A percentile compares a stretch with the other conserved stretches of the same genome.
Evolutionary conservation across 2,888 invertebrate genomes (phyloP).

Genomic region (Kryphioiulus occultus): DNA sequence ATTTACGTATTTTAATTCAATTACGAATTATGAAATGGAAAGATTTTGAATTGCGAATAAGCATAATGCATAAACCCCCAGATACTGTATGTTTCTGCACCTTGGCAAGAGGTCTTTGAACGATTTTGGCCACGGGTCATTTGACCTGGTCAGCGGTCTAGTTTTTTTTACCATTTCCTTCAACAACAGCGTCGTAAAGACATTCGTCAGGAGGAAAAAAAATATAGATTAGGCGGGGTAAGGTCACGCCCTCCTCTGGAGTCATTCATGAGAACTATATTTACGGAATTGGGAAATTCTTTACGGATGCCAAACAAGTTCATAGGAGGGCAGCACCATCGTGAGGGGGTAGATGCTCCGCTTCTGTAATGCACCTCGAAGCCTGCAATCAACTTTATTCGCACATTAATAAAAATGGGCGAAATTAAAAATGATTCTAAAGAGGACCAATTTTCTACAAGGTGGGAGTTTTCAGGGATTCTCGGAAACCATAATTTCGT

Average conservation of each 20-base stretch:
- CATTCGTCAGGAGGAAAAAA: slow-evolving; percentile 15
- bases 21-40: background rate
- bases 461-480: too few species aligned
- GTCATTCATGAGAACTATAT: slow-evolving; percentile 31
- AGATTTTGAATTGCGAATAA: background rate
- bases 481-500: background rate
- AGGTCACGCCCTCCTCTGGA: slow-evolving; percentile 11
- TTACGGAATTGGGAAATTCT: slow-evolving; percentile 9
- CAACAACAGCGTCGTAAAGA: slow-evolving; percentile 7
- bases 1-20: background rate
- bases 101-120: slow-evolving; percentile 18
- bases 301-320: background rate
- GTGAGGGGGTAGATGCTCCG: background rate
- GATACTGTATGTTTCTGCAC: background rate
- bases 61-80: background rate
- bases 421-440: too few species aligned
- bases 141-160: slow-evolving; percentile 31
- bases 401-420: background rate
- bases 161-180: slow-evolving; percentile 8
- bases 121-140: slow-evolving; percentile 22
- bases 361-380: background rate
- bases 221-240: slow-evolving; percentile 18
- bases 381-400: background rate
- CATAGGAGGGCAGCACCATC: background rate
- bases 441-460: too few species aligned